Evolutionary conservation across 2,113 vertebrate genomes (phyloP).

Genomic region (Phrynosoma blainvillii): DNA sequence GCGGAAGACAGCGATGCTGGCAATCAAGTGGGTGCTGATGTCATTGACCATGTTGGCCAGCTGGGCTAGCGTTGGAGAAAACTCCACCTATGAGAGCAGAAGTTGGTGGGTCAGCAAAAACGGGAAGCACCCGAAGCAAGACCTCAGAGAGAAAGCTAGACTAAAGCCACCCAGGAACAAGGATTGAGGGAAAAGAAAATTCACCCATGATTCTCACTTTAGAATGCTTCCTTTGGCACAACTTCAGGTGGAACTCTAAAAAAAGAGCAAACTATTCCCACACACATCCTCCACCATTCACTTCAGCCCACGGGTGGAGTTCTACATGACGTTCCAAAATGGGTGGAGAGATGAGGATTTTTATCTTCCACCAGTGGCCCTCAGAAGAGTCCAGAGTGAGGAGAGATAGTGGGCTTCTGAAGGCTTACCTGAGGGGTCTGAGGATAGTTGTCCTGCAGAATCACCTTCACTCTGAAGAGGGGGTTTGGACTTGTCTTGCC

Average conservation of each 20-base stretch:
- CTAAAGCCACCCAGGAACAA: not conserved
- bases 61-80: conserved; percentile 81
- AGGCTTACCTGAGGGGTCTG: conserved; percentile 74
- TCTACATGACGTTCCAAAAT: not conserved
- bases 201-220: too few relatives aligned
- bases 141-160: too few relatives aligned
- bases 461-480: conserved; percentile 83
- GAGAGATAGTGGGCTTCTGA: too few relatives aligned
- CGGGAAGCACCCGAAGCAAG: too few relatives aligned
- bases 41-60: conserved; percentile 77
- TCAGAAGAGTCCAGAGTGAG: not conserved
- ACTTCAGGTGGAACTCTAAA: not conserved
- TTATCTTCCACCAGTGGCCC: not conserved
- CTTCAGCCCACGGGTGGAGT: not conserved
- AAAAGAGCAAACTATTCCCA: fast-evolving
- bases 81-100: conserved; percentile 77
- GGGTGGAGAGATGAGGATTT: not conserved
- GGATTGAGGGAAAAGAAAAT: not conserved
- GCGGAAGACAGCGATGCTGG: conserved; percentile 79
- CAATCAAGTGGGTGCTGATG: conserved; percentile 78
- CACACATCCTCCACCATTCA: not conserved
- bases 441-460: conserved; percentile 67
- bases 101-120: not conserved
- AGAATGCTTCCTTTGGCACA: too few relatives aligned
- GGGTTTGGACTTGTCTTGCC: conserved; percentile 78